A percentile compares a stretch with the other conserved stretches of the same genome.
phyloP scores from a whole-genome alignment of 2,113 vertebrate genomes.

The Nannospalax galili region DNA sequence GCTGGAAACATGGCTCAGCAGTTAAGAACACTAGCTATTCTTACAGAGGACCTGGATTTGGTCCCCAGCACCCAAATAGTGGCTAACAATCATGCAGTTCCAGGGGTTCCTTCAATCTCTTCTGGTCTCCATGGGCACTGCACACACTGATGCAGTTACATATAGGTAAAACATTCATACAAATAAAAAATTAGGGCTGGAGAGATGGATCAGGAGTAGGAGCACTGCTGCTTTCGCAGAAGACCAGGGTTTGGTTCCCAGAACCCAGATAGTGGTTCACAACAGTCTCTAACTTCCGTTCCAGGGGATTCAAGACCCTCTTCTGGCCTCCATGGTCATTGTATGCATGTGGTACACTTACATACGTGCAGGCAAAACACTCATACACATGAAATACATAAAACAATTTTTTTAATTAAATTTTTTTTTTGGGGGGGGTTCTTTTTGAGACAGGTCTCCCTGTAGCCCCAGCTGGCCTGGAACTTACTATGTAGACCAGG shows the following conservation, averaged over 20 bases:
- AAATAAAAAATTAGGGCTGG: background rate
- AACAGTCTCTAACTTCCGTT: background rate
- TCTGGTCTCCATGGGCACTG: background rate
- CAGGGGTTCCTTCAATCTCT: background rate
- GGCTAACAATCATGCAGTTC: background rate
- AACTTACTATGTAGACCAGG: background rate
- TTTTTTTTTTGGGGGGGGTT: background rate
- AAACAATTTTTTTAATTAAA: too few relatives aligned
- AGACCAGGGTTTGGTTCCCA: background rate
- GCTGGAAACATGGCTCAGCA: background rate
- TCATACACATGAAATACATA: background rate
- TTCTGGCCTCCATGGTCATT: too few relatives aligned
- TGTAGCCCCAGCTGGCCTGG: background rate
- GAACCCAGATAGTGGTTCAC: background rate
- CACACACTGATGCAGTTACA: too few relatives aligned
- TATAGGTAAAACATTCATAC: background rate
- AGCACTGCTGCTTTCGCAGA: background rate
- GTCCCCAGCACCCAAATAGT: background rate
- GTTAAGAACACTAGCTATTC: background rate
- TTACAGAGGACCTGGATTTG: background rate
- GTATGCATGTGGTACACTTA: too few relatives aligned
- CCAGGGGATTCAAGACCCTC: background rate
- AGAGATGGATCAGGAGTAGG: background rate
- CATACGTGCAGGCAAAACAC: too few relatives aligned
- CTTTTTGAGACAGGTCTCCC: background rate